These are phyloP conservation scores for Leptoteleia sp. DNA, from an alignment of 1,140 invertebrate genomes.

Conservation along the genomic window DNA sequence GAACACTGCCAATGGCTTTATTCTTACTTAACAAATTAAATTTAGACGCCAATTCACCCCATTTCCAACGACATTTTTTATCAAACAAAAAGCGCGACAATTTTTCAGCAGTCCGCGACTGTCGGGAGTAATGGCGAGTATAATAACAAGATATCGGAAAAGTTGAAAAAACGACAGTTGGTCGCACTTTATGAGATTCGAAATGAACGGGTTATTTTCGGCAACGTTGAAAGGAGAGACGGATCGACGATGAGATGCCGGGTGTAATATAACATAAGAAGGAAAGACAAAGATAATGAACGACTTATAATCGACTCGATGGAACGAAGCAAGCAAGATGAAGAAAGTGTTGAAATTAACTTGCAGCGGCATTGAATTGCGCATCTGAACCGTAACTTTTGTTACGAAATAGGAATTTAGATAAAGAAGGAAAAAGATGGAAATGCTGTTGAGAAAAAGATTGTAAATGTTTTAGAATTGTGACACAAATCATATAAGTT, in stretches of 20 bases:
- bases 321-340: background rate
- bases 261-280: background rate
- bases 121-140: background rate
- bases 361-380: slow-evolving; percentile 7
- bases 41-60: too few relatives aligned
- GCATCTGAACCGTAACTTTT: slow-evolving; percentile 4
- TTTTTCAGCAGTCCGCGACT: background rate
- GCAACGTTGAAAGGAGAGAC: too few relatives aligned
- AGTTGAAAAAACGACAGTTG: slow-evolving; percentile 1
- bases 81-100: background rate
- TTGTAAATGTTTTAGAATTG: too few relatives aligned
- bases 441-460: too few relatives aligned
- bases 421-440: background rate
- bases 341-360: slow-evolving; percentile 24
- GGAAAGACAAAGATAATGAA: background rate
- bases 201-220: too few relatives aligned
- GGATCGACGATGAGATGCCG: background rate
- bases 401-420: slow-evolving; percentile 7
- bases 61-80: too few relatives aligned
- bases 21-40: too few relatives aligned
- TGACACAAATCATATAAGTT: too few relatives aligned
- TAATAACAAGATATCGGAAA: background rate
- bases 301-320: slow-evolving; percentile 8
- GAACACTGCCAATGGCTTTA: too few relatives aligned
- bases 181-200: too few relatives aligned